Base-by-base conservation (phyloP, 2,888 invertebrate genomes). In the Drosophila formosana region DNA sequence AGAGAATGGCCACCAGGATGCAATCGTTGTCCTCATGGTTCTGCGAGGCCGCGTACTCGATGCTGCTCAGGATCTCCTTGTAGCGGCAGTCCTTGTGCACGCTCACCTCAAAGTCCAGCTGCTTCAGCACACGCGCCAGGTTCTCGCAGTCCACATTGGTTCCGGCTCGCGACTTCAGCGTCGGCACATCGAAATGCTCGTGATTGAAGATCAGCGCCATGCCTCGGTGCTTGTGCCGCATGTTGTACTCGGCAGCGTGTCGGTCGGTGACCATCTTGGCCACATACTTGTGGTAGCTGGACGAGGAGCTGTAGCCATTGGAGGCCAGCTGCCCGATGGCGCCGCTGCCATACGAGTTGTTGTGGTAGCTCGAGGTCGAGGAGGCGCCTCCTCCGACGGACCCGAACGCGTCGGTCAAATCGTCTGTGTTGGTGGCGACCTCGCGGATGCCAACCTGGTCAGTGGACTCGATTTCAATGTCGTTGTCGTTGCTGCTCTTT, bases 161-260 rank as follows among this genome's bases (percentile, higher is more conserved):
- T 3, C 98, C 98, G 74, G 95, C 94, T 60, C 97, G 94, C 7
- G 95, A 92, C 90, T 95, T 96, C 68, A 97, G 90, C 82, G 95
- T 95, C 63, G 94, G 94, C 41, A 95, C 94, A 75, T 95, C 95
- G 90, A 98, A 98, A 83, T 94, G 93, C 92, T 97, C 97, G 90
- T 98, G 98, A 91, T 98, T 98, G 89, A 98, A 97, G 88, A 98
- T 96, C 34, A 98, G 91, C 2, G 98, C 98, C 85, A 95, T 93
- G 28, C 98, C 98, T 65, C 98, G 94, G 77, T 95, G 94, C 78
- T 94, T 94, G 92, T 98, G 96, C 78, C 95, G 94, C 98, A 98
- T 98, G 80, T 96, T 96, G 91, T 98, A 98, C 90, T 96, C 95
- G 0, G 94, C 93, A 0, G 96, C 95, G 91, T 96, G 95, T 78